phyloP scores from a whole-genome alignment of 2,888 invertebrate genomes.

The Pyrocoelia pectoralis region DNA sequence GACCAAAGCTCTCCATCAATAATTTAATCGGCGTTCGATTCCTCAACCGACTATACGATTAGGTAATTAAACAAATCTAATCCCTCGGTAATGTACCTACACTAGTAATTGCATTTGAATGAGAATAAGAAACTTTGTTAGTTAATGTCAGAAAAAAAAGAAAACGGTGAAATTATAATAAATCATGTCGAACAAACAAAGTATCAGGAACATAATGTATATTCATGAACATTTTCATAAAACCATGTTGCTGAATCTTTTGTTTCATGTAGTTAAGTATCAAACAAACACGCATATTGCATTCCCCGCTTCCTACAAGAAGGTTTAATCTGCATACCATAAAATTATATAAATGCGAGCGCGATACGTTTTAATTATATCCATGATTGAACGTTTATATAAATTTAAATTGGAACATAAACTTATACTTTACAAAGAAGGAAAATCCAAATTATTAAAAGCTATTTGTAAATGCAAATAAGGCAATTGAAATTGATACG shows the following conservation, averaged over 20 bases:
- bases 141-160: too few species aligned
- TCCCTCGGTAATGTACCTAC: too few species aligned
- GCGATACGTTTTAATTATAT: background rate
- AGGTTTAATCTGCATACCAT: background rate
- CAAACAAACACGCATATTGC: background rate
- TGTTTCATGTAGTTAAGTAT: background rate
- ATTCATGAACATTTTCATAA: background rate
- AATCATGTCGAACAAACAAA: background rate
- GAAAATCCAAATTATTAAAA: slow-evolving; percentile 6
- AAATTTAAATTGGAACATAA: background rate
- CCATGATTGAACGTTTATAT: background rate
- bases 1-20: too few species aligned
- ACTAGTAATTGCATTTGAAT: too few species aligned
- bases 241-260: slow-evolving; percentile 1
- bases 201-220: background rate
- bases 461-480: slow-evolving; percentile 18
- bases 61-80: too few species aligned
- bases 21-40: too few species aligned
- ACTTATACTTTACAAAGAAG: background rate
- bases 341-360: background rate
- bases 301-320: background rate
- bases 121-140: too few species aligned
- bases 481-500: slow-evolving; percentile 15
- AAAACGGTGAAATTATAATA: too few species aligned
- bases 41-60: too few species aligned